Base-by-base conservation (phyloP, 2,797 vertebrate species). In the Remorina albescens region DNA sequence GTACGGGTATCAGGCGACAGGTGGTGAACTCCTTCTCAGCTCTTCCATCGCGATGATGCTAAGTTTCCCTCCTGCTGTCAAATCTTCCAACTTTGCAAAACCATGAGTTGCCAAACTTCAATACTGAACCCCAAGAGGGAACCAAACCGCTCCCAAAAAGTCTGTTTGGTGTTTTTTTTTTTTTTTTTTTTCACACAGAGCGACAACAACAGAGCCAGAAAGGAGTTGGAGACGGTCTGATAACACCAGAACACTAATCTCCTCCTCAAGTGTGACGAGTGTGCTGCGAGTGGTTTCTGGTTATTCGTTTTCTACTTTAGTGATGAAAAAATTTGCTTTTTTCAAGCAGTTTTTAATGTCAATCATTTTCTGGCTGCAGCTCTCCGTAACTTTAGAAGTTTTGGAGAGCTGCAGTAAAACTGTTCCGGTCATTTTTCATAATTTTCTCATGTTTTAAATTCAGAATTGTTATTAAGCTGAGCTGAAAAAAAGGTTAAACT, bases 1-100 rank as follows among this genome's bases (percentile, higher is more conserved):
- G 86, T 78, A 60, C 51, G 76, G 71, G 77, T 39, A 25, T 54
- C 75, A 46, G 69, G 70, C 66, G 80, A 78, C 56, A 44, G 21
- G 28, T 67, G 74, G 50, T 81, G 59, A 77, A 74, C 66, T 73
- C 64, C 65, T 72, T 60, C 6, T n/a, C 54, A 34, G 44, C 47
- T 73, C 26, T 47, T 42, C n/a, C n/a, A n/a, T n/a, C n/a, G n/a
- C n/a, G n/a, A 18, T 58, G 54, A 72, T 71, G 28, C 39, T 70
- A 28, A 12, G 67, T 58, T 57, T 54, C 36, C 58, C 36, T 46
- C 42, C 32, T 16, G 49, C 16, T 21, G 59, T 21, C 37, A 63
- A 74, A 73, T 61, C 67, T 44, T 42, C 41, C 23, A 23, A 76
- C 23, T 44, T 12, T 26, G 13, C 54, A 71, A 37, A 13, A 54